Evolutionary conservation across 2,797 vertebrate species (phyloP).

Genomic region (Nasua narica): DNA sequence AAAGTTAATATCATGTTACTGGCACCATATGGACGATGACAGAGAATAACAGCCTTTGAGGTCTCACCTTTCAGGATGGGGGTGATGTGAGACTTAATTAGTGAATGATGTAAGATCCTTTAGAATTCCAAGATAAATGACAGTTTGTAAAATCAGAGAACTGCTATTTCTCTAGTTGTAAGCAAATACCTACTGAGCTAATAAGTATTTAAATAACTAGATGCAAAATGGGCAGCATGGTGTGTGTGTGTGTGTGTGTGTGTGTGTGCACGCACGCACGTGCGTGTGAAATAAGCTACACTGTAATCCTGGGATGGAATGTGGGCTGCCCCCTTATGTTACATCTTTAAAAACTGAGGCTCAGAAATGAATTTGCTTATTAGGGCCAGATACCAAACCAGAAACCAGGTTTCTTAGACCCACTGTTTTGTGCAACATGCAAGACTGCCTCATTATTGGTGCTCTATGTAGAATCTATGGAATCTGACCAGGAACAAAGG

Average conservation of each 20-base stretch:
- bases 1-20: neutral
- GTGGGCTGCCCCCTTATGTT: neutral
- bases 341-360: neutral
- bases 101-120: constrained; percentile 1
- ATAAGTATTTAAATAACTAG: neutral
- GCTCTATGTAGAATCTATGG: neutral
- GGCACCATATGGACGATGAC: neutral
- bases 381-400: neutral
- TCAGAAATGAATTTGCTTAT: neutral
- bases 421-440: neutral
- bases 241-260: neutral
- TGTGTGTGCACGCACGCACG: neutral
- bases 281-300: neutral
- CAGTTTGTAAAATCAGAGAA: neutral
- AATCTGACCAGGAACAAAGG: neutral
- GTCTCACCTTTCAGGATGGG: neutral
- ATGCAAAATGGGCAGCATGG: neutral
- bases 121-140: neutral
- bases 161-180: neutral
- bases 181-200: neutral
- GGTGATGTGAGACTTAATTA: neutral
- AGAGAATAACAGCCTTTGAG: neutral
- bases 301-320: neutral
- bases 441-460: neutral
- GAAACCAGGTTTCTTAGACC: neutral